Percentiles rank a stretch among this genome's conserved stretches.
phyloP scores from a whole-genome alignment of 2,888 invertebrate species.

The Gnatocerus cornutus region DNA sequence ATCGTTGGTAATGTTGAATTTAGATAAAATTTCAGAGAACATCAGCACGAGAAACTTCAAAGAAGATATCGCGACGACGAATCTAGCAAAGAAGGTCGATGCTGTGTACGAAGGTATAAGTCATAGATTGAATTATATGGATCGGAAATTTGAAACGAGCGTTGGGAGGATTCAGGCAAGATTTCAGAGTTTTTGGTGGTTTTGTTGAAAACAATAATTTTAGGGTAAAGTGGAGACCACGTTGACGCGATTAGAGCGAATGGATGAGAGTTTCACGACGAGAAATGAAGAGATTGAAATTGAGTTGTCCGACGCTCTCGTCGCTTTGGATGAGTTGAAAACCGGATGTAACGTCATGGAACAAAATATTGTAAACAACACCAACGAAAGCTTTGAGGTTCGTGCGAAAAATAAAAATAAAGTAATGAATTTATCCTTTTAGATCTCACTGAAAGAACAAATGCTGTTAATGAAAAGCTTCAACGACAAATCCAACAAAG shows the following conservation, averaged over 20 bases:
- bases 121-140: conserved; percentile 68
- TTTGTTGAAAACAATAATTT: conserved; percentile 40
- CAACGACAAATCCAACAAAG: conserved; percentile 31
- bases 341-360: conserved; percentile 59
- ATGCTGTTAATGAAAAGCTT: conserved; percentile 37
- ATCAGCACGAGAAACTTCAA: conserved; percentile 69
- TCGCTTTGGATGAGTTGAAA: conserved; percentile 68
- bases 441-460: conserved; percentile 39
- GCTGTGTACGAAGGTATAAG: conserved; percentile 69
- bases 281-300: conserved; percentile 66
- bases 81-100: conserved; percentile 69
- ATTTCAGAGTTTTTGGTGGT: neutral
- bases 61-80: conserved; percentile 68
- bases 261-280: conserved; percentile 65
- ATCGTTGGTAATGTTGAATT: conserved; percentile 65
- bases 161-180: conserved; percentile 68
- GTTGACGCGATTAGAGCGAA: conserved; percentile 64
- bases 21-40: conserved; percentile 68
- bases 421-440: conserved; percentile 6
- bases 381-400: conserved; percentile 63
- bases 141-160: conserved; percentile 66
- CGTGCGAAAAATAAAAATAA: conserved; percentile 35
- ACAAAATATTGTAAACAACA: conserved; percentile 60
- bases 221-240: conserved; percentile 64
- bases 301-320: conserved; percentile 65